These are phyloP conservation scores for Crambe crambe DNA, from an alignment of 37 sponge, comb jelly and placozoan species.

Conservation along the genomic window DNA sequence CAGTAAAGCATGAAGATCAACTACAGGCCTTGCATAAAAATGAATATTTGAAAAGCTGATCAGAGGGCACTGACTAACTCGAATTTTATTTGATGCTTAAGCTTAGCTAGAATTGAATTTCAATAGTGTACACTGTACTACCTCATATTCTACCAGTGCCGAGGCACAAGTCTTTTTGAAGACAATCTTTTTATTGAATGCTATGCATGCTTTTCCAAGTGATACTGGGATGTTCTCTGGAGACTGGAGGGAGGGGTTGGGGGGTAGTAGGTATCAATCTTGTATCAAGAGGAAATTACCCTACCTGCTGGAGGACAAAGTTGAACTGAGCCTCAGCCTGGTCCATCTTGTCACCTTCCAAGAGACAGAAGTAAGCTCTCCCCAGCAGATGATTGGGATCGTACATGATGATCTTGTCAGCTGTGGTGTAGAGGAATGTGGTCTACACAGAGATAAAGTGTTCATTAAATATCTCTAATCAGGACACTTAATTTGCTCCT, in stretches of 20 bases:
- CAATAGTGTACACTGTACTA: too few species aligned
- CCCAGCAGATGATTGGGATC: conserved; percentile 92
- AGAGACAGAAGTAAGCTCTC: conserved; percentile 92
- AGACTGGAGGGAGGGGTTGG: conserved; percentile 21
- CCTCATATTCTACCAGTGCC: too few species aligned
- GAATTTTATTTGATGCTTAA: too few species aligned
- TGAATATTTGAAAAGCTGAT: too few species aligned
- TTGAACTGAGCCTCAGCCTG: conserved; percentile 99
- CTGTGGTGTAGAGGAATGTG: conserved; percentile 88
- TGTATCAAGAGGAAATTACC: background rate
- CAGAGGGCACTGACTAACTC: too few species aligned
- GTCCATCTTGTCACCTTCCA: conserved; percentile 96
- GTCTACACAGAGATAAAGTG: conserved; percentile 49
- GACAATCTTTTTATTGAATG: conserved; percentile 92
- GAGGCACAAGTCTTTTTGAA: too few species aligned
- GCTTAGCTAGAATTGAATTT: too few species aligned
- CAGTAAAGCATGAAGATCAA: too few species aligned
- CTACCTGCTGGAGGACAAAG: conserved; percentile 89
- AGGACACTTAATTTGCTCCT: too few species aligned
- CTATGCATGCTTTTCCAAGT: conserved; percentile 83
- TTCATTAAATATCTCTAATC: too few species aligned
- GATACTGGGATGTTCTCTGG: conserved; percentile 73
- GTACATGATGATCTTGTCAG: conserved; percentile 99
- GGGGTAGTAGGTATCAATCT: too few species aligned
- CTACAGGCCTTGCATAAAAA: too few species aligned